Conservation (phyloP, 1,140 invertebrate species). For the Wiebesia pumilae region DNA sequence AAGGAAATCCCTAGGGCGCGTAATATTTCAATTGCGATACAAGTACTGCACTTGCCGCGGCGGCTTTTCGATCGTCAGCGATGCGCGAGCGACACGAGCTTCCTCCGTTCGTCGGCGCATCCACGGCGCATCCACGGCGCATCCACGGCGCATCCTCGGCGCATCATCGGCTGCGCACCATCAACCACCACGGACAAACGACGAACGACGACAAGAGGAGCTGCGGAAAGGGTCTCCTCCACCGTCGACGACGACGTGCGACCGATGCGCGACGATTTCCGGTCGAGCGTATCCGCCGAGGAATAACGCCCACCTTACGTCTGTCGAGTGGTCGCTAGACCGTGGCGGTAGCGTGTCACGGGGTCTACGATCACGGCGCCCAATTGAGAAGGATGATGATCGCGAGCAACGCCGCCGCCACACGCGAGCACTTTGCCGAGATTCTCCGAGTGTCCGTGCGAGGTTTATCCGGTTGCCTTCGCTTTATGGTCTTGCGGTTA, state of each 20-base stretch:
- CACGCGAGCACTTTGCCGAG: neutral
- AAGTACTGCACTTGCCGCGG: too few relatives aligned
- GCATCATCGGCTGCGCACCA: too few relatives aligned
- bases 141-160: too few relatives aligned
- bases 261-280: slow-evolving; percentile 65
- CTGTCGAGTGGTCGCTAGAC: slow-evolving; percentile 53
- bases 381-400: slow-evolving; percentile 66
- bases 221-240: too few relatives aligned
- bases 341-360: slow-evolving; percentile 59
- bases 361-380: slow-evolving; percentile 62
- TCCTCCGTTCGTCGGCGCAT: too few relatives aligned
- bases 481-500: neutral
- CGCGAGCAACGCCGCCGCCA: neutral
- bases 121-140: too few relatives aligned
- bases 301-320: slow-evolving; percentile 72
- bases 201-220: too few relatives aligned
- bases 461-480: slow-evolving; percentile 6
- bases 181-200: too few relatives aligned
- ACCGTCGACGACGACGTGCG: neutral
- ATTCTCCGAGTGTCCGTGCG: neutral
- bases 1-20: too few relatives aligned
- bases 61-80: too few relatives aligned
- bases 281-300: slow-evolving; percentile 72
- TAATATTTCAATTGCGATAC: too few relatives aligned
- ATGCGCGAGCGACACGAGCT: too few relatives aligned